Percentiles rank a stretch among this genome's conserved stretches.
Conservation (phyloP, 2,888 invertebrate species). For the Thecophora atra region DNA sequence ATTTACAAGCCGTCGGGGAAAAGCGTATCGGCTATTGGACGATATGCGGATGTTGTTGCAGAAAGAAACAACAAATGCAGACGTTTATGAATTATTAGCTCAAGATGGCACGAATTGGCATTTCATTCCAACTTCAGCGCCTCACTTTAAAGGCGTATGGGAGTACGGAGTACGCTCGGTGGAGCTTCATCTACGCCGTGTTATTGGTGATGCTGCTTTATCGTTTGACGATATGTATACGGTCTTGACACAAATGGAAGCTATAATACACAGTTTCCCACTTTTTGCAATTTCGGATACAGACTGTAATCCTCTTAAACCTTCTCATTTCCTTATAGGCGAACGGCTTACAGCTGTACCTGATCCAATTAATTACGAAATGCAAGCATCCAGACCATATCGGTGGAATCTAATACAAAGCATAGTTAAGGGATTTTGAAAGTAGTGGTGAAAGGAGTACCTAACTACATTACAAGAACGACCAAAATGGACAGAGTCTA, state of each 20-base stretch:
- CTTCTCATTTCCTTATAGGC: slow-evolving; percentile 41
- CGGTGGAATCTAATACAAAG: slow-evolving; percentile 42
- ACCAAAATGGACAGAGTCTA: slow-evolving; percentile 24
- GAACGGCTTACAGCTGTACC: slow-evolving; percentile 37
- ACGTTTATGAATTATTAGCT: background rate
- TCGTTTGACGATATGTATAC: slow-evolving; percentile 52
- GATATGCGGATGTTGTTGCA: slow-evolving; percentile 37
- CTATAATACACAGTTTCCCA: slow-evolving; percentile 40
- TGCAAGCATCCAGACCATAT: slow-evolving; percentile 24
- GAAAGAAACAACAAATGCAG: slow-evolving; percentile 21
- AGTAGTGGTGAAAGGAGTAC: slow-evolving; percentile 28
- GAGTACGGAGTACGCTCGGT: slow-evolving; percentile 40
- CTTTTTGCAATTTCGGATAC: slow-evolving; percentile 33
- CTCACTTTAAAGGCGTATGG: slow-evolving; percentile 43
- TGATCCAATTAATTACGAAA: slow-evolving; percentile 35
- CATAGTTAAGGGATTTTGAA: slow-evolving; percentile 41
- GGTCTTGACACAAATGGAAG: slow-evolving; percentile 36
- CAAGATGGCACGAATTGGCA: slow-evolving; percentile 32
- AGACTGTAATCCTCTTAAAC: slow-evolving; percentile 38
- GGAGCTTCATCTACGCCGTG: slow-evolving; percentile 46
- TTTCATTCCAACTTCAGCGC: slow-evolving; percentile 42
- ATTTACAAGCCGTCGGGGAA: slow-evolving; percentile 29
- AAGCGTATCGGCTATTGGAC: slow-evolving; percentile 29
- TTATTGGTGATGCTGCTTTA: slow-evolving; percentile 46
- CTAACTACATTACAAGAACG: slow-evolving; percentile 37